Evolutionary conservation across 1,140 invertebrate genomes (phyloP).

Genomic region (Drosophila ironensis): DNA sequence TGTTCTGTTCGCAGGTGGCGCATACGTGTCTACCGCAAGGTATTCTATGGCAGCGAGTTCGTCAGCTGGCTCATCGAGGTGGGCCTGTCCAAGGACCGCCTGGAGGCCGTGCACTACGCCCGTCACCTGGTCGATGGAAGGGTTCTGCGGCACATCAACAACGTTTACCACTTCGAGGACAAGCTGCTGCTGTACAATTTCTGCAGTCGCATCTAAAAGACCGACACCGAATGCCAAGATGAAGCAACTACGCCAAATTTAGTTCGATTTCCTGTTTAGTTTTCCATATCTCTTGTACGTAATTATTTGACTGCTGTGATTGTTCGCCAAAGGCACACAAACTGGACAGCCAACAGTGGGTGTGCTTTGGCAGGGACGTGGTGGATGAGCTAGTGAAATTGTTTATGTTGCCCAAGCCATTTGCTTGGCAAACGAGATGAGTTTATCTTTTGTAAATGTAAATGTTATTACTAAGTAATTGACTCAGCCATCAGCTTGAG

Average conservation of each 20-base stretch:
- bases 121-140: constrained; percentile 91
- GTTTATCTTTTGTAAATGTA: constrained; percentile 48
- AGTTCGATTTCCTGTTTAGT: constrained; percentile 59
- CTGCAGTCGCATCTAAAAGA: constrained; percentile 74
- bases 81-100: constrained; percentile 88
- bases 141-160: constrained; percentile 91
- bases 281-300: constrained; percentile 43
- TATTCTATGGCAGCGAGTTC: constrained; percentile 92
- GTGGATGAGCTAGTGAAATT: constrained; percentile 31
- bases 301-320: constrained; percentile 70
- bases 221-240: neutral
- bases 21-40: constrained; percentile 88
- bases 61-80: constrained; percentile 93
- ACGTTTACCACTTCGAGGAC: constrained; percentile 91
- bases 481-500: constrained; percentile 33
- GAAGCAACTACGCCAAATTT: constrained; percentile 71
- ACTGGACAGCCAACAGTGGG: constrained; percentile 46
- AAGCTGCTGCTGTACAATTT: constrained; percentile 88
- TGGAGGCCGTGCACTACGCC: constrained; percentile 92
- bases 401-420: constrained; percentile 58
- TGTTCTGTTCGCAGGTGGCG: constrained; percentile 84
- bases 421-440: constrained; percentile 32
- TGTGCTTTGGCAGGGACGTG: constrained; percentile 2
- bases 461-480: constrained; percentile 46
- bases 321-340: constrained; percentile 40